phyloP scores from a whole-genome alignment of 1,140 invertebrate species.

The Drosophila busckii region DNA sequence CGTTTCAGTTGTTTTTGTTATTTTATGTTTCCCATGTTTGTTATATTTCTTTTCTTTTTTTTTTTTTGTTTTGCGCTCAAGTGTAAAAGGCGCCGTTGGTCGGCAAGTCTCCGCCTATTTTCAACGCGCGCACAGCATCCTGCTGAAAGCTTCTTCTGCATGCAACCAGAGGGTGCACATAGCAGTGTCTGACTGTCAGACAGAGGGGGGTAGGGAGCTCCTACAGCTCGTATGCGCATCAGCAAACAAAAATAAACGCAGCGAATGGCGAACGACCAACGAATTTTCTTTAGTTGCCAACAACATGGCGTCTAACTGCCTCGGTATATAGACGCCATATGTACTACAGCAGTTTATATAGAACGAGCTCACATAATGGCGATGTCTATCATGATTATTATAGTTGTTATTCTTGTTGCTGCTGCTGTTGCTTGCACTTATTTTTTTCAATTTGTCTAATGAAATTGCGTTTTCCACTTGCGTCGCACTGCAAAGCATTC shows the following conservation, averaged over 20 bases:
- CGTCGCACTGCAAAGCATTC: conserved; percentile 20
- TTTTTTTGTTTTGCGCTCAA: conserved; percentile 32
- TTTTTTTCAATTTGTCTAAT: conserved; percentile 79
- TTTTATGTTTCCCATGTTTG: neutral
- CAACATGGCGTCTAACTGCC: conserved; percentile 59
- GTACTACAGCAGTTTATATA: conserved; percentile 3
- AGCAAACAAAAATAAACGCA: conserved; percentile 51
- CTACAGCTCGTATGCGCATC: conserved; percentile 62
- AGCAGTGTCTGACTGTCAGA: conserved; percentile 4
- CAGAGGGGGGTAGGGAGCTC: conserved; percentile 8
- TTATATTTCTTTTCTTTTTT: conserved; percentile 17
- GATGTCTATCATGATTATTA: conserved; percentile 32
- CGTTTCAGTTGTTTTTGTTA: conserved; percentile 16
- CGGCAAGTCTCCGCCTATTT: conserved; percentile 74
- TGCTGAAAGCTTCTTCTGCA: conserved; percentile 26
- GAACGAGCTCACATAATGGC: conserved; percentile 1
- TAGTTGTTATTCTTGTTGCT: conserved; percentile 24
- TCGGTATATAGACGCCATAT: conserved; percentile 2
- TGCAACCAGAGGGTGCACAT: conserved; percentile 4
- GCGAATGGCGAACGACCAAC: conserved; percentile 58
- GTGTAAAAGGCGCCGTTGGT: conserved; percentile 41
- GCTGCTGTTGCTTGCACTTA: conserved; percentile 55
- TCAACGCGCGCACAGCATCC: conserved; percentile 77
- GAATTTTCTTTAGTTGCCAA: conserved; percentile 34
- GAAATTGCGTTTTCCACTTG: conserved; percentile 77